Evolutionary conservation across 2,888 invertebrate species (phyloP), one percentile per base, ranked within the genome.

Genomic region (Copidosoma aretas): DNA sequence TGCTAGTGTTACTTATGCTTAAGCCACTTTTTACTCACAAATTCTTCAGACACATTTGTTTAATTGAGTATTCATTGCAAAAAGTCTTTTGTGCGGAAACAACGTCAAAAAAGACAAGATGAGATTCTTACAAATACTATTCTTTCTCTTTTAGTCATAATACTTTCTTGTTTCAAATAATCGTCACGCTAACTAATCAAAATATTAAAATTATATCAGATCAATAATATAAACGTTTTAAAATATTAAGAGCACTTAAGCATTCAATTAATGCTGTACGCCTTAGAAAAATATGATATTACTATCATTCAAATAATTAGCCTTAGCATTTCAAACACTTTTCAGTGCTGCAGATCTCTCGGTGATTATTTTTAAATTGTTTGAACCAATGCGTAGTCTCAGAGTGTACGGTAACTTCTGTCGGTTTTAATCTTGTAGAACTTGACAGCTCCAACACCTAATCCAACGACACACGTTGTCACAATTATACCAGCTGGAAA

Each of bases 401-500:
- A 95, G 82, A 95, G 90, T 71, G 94, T 94, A 80, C 93, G 94
- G 84, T 95, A 96, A 85, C 93, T 94, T 76, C 91, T 88, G 83
- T 93, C 94, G 68, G 91, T 91, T 79, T 92, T 90, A 71, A 93
- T 91, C 84, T 91, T 93, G 86, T 94, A 95, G 84, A 94, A 94
- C 82, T 94, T 94, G 86, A 91, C 92, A 49, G 92, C 92, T 78
- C 95, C 91, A 84, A 92, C 90, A 2, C 91, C 90, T 68, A 96
- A 91, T 14, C 91, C 93, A 64, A 93, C 87, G 22, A 95, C 83
- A 43, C 93, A 94, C 24, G 91, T 84, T 12, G 93, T 90, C 68
- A 95, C 85, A 39, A 95, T 91, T 71, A 95, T 94, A 54, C 96
- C 96, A 41, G 95, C 95, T 86, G 74, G 21, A 81, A 56, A 19